These are phyloP conservation scores for Cistogaster globosa DNA, from an alignment of 2,888 invertebrate genomes.

Conservation along the genomic window DNA sequence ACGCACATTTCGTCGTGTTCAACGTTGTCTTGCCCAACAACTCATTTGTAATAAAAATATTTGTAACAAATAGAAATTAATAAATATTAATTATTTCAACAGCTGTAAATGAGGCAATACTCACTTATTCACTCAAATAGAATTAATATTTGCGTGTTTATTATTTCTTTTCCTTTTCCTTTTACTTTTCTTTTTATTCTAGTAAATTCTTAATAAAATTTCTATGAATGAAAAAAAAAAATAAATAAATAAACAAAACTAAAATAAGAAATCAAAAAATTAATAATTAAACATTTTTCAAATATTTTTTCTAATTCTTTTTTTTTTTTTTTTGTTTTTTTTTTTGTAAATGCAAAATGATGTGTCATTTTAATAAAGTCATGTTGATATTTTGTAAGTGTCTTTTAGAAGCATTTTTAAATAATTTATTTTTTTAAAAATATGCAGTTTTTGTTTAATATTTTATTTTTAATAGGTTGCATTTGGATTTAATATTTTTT, in stretches of 20 bases:
- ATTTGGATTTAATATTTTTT: neutral
- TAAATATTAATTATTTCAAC: slow-evolving; percentile 64
- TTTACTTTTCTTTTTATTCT: neutral
- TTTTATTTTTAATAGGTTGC: neutral
- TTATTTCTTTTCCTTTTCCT: neutral
- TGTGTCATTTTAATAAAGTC: slow-evolving; percentile 29
- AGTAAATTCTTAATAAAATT: slow-evolving; percentile 17
- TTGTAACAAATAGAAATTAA: slow-evolving; percentile 65
- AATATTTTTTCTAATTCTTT: slow-evolving; percentile 3
- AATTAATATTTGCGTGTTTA: slow-evolving; percentile 13
- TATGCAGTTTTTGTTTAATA: neutral
- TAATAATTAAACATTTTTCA: slow-evolving; percentile 50
- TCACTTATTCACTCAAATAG: slow-evolving; percentile 54
- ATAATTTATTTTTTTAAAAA: slow-evolving; percentile 26
- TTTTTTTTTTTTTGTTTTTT: neutral
- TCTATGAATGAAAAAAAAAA: slow-evolving; percentile 52
- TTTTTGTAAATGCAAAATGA: slow-evolving; percentile 10
- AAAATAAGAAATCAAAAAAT: neutral
- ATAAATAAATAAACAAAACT: too few species aligned
- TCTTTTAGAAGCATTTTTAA: slow-evolving; percentile 25
- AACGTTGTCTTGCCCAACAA: slow-evolving; percentile 11
- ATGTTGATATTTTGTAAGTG: slow-evolving; percentile 10
- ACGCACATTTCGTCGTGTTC: slow-evolving; percentile 1
- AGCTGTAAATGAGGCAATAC: slow-evolving; percentile 68
- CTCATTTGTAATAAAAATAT: slow-evolving; percentile 56